Evolutionary conservation across 2,888 invertebrate genomes (phyloP), one percentile per base, ranked within the genome.

Genomic region (Polietes domitor): DNA sequence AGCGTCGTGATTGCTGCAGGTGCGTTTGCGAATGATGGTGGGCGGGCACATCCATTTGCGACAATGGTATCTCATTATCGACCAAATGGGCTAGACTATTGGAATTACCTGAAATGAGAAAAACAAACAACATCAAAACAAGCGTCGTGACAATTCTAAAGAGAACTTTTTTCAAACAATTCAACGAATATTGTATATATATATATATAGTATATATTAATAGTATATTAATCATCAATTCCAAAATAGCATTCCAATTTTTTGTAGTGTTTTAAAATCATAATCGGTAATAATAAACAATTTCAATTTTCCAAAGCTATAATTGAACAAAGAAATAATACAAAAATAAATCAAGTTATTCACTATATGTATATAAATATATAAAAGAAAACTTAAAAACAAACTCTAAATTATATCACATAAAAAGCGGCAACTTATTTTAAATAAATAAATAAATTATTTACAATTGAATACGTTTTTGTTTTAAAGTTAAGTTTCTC

Each of bases 21-120:
- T 75, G 43, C 65, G 89, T 87, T 65, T 87, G 87, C 26, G 43
- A 26, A n/a, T 88, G 88, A 6, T 83, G 86, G 37, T 87, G 87
- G 5, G 89, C 87, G 17, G 91, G 90, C 72, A 89, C 88, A 77
- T 92, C 91, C 90, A 92, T 90, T 70, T 91, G 93, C 75, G 94
- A 94, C 88, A 95, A 89, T 71, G 95, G 95, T 85, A 94, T 93
- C 92, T 95, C 95, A 89, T 94, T 95, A 86, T 93, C 93, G 85
- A 95, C 94, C 88, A 95, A 92, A 89, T 95, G 94, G 78, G 94
- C 94, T 90, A 95, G 93, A 90, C 95, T 95, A 92, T 94, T 94
- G 87, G 94, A 94, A 90, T 94, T 95, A 92, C 94, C 95, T 95
- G 93, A 21, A 88, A 87, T 24, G 47, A 53, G 63, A 75, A 37